Evolutionary conservation across 2,797 vertebrate species (phyloP).

Genomic region (Phoebastria nigripes): DNA sequence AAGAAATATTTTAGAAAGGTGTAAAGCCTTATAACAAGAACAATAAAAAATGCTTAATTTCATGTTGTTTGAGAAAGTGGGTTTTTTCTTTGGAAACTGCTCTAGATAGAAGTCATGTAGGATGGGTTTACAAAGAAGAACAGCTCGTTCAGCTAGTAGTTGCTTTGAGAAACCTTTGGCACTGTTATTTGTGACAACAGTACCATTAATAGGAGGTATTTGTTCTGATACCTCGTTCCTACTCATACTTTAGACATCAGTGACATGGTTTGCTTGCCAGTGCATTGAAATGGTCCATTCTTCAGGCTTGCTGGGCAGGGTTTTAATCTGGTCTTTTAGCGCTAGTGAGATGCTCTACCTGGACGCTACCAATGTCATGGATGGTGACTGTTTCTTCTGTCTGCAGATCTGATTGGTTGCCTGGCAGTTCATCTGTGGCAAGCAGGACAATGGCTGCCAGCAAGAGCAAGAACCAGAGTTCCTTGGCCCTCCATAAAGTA

Average conservation of each 20-base stretch:
- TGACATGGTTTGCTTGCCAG: neutral
- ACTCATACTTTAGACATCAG: neutral
- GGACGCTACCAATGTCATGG: neutral
- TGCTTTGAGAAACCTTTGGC: neutral
- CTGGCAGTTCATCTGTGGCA: neutral
- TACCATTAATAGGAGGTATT: neutral
- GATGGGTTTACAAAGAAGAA: neutral
- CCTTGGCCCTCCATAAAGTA: conserved; percentile 90
- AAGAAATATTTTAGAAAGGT: neutral
- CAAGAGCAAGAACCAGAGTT: conserved; percentile 89
- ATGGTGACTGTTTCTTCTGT: neutral
- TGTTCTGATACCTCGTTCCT: neutral
- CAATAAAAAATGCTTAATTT: neutral
- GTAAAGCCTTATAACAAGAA: neutral
- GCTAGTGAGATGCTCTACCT: neutral
- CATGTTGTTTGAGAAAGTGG: neutral
- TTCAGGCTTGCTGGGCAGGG: neutral
- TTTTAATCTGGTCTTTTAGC: neutral
- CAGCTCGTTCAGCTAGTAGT: neutral
- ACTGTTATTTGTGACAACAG: too few relatives aligned
- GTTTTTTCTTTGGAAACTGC: neutral
- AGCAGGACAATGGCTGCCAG: conserved; percentile 75
- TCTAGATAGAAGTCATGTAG: neutral
- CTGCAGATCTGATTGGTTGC: conserved; percentile 43
- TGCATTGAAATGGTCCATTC: neutral